Conservation (phyloP, 2,113 vertebrate genomes). For the Seriola rivoliana region DNA sequence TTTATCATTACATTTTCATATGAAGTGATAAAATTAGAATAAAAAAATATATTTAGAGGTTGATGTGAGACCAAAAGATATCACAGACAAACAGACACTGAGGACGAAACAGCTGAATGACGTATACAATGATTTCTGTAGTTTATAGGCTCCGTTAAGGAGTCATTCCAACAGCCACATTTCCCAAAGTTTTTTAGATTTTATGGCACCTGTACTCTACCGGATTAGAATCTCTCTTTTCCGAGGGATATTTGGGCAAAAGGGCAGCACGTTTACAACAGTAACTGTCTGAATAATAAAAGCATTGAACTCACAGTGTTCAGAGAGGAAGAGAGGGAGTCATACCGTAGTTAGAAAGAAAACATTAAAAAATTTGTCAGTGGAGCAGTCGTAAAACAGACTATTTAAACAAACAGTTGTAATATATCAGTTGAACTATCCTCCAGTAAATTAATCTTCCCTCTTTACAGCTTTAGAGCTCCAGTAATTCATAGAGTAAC, state of each 20-base stretch:
- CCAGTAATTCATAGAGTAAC: slow-evolving; percentile 24
- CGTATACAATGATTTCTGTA: no score
- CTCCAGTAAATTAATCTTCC: slow-evolving; percentile 19
- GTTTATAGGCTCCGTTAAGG: background rate
- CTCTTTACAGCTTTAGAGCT: slow-evolving; percentile 13
- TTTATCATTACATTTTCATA: background rate
- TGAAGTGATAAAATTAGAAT: slow-evolving; percentile 5
- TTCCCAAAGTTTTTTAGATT: background rate
- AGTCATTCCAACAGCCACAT: slow-evolving; percentile 1
- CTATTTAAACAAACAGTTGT: slow-evolving; percentile 21
- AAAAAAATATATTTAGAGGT: background rate
- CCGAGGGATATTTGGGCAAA: slow-evolving; percentile 13
- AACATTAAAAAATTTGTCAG: slow-evolving; percentile 20
- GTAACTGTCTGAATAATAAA: slow-evolving; percentile 52
- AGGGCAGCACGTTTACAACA: slow-evolving; percentile 46
- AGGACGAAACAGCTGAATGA: background rate
- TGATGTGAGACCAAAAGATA: background rate
- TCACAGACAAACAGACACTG: background rate
- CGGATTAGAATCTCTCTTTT: slow-evolving; percentile 19
- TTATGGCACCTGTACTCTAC: slow-evolving; percentile 19
- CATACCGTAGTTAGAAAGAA: slow-evolving; percentile 28
- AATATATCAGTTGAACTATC: slow-evolving; percentile 32
- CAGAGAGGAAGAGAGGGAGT: slow-evolving; percentile 29
- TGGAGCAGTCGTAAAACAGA: slow-evolving; percentile 31
- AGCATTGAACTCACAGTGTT: slow-evolving; percentile 19